Evolutionary conservation across 2,797 vertebrate species (phyloP).

Genomic region (Sciaenops ocellatus): DNA sequence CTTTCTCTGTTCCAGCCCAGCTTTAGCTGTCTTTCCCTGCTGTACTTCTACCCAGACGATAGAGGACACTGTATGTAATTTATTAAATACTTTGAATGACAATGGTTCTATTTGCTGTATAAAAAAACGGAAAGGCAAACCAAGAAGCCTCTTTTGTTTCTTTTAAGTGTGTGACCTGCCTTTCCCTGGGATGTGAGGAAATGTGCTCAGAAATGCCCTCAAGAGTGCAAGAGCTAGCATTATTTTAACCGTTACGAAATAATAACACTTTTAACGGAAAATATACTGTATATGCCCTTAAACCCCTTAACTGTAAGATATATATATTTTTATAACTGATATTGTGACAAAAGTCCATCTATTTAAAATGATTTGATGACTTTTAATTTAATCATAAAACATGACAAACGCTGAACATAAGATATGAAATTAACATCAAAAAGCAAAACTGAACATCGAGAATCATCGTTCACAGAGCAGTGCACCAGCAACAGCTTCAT

Average conservation of each 20-base stretch:
- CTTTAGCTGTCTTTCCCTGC: constrained; percentile 73
- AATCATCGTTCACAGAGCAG: constrained; percentile 51
- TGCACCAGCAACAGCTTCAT: constrained; percentile 76
- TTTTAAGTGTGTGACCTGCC: constrained; percentile 69
- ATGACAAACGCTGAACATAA: constrained; percentile 42
- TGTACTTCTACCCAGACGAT: constrained; percentile 86
- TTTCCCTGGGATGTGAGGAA: constrained; percentile 59
- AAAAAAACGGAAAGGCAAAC: constrained; percentile 71
- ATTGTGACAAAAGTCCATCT: constrained; percentile 79
- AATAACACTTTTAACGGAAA: constrained; percentile 75
- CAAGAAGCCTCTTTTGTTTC: constrained; percentile 50
- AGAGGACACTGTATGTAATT: constrained; percentile 82
- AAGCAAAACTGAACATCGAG: constrained; percentile 46
- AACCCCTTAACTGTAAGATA: constrained; percentile 84
- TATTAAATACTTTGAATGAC: constrained; percentile 81
- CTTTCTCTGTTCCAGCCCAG: constrained; percentile 49
- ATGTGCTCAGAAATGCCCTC: constrained; percentile 64
- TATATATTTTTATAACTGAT: constrained; percentile 90
- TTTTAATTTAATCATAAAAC: constrained; percentile 57
- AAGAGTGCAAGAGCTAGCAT: constrained; percentile 59
- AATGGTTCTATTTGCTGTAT: constrained; percentile 81
- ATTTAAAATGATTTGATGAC: constrained; percentile 77
- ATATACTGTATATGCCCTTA: constrained; percentile 79
- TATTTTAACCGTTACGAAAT: constrained; percentile 72
- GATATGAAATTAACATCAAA: constrained; percentile 36